Percentiles rank a stretch among this genome's conserved stretches.
Conservation (phyloP, 2,888 invertebrate species). For the Ethmia dodecea region DNA sequence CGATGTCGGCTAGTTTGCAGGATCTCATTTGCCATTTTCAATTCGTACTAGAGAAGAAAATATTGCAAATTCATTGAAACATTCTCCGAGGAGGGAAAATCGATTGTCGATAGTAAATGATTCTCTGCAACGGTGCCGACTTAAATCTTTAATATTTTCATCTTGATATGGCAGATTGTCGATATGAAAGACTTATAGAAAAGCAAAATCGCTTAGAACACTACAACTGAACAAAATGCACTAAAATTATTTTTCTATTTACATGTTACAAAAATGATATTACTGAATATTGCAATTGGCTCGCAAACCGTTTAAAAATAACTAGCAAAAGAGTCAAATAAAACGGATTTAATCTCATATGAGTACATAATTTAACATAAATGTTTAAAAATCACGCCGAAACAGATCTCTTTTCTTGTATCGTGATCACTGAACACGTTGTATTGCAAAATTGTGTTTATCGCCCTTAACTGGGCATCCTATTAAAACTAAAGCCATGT, state of each 20-base stretch:
- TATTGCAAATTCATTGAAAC: background rate
- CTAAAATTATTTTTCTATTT: slow-evolving; percentile 57
- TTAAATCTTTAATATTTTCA: slow-evolving; percentile 70
- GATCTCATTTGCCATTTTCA: slow-evolving; percentile 48
- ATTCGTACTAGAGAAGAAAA: slow-evolving; percentile 3
- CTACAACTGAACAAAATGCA: slow-evolving; percentile 63
- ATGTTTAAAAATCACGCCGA: slow-evolving; percentile 62
- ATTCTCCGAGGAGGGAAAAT: background rate
- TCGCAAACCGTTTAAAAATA: slow-evolving; percentile 41
- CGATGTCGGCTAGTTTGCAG: slow-evolving; percentile 52
- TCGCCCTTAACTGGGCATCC: background rate
- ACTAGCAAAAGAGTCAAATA: slow-evolving; percentile 47
- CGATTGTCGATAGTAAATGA: slow-evolving; percentile 45
- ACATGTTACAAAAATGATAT: slow-evolving; percentile 47
- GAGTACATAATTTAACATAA: slow-evolving; percentile 59
- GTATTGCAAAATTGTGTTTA: slow-evolving; percentile 7
- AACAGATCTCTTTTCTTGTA: slow-evolving; percentile 60
- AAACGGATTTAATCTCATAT: slow-evolving; percentile 65
- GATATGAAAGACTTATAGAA: slow-evolving; percentile 76
- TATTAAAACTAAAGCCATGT: background rate
- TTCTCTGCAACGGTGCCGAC: slow-evolving; percentile 55
- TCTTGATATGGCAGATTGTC: slow-evolving; percentile 83
- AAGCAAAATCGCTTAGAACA: slow-evolving; percentile 54
- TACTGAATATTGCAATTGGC: slow-evolving; percentile 44
- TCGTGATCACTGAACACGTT: slow-evolving; percentile 21